Evolutionary conservation across 2,113 vertebrate genomes (phyloP), one percentile per base, ranked within the genome.

Genomic region (Candoia aspera): DNA sequence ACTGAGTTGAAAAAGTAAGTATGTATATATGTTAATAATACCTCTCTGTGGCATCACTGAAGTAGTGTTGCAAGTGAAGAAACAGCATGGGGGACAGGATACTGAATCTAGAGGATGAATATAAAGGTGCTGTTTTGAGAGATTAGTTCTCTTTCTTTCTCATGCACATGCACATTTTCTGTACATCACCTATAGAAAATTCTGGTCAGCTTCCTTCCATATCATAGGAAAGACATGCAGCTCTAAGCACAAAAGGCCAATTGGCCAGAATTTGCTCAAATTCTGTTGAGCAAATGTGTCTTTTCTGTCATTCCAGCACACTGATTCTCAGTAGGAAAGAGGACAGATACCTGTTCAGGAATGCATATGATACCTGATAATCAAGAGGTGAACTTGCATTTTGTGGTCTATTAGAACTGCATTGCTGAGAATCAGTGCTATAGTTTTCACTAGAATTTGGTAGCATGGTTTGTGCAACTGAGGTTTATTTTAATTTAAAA

Each of bases 1-100:
- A 99, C 99, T 0, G 99, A 99, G 95, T 98, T 99, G 88, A 98
- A 98, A 96, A 97, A 99, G 99, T 99, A 97, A 98, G 99, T 98
- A 79, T 83, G 59, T 62, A 49, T 11, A 10, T 42, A 53, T 54
- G 89, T 37, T 46, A 79, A 24, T 84, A 37, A 87, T 79, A 53
- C 37, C 1, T 21, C 37, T 23, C n/a, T 85, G 23, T 9, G 53
- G 26, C 4, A 49, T 84, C 53, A 84, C n/a, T 42, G 46, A 26
- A 24, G 54, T n/a, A 15, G 42, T 59, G 15, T 24, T 37, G 59
- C 17, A 60, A 55, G 23, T 26, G 29, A 24, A 15, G 26, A 21
- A 37, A 42, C 33, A 37, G 53, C 12, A 26, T 55, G 3, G 42
- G 59, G 19, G 3, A 23, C n/a, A 10, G n/a, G 10, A 23, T 37